Base-by-base conservation (phyloP, 2,797 vertebrate genomes). In the Sebastes elongatus region DNA sequence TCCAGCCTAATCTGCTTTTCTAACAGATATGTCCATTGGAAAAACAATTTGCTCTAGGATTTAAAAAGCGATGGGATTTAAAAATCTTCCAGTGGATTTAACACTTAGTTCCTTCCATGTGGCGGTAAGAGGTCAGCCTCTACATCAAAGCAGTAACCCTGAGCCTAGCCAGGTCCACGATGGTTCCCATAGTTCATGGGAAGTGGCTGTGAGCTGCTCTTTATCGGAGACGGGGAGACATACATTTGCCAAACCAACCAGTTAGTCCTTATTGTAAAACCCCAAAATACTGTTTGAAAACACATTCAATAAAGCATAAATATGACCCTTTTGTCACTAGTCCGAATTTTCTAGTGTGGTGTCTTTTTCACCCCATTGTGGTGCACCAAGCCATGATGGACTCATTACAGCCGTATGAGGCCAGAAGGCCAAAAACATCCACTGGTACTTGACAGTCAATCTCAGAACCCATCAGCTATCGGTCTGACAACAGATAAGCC, bases 21-120 rank as follows among this genome's bases (percentile, higher is more conserved):
- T 30, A 82, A 82, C 59, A 69, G 22, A 83, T 55, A 64, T 69
- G 10, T 70, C 38, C 27, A 20, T 18, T 68, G 42, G 57, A 80
- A 75, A 79, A 78, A 81, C 35, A 28, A 74, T 74, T 72, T 79
- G 20, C 35, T 71, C n/a, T 13, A 7, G n/a, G 78, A 69, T 77
- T 81, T 74, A 38, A 76, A 77, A 20, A 55, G 61, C 7, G 7
- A 38, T 23, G 53, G 32, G 56, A 56, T 76, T 64, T 59, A 20
- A 60, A 73, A 70, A 23, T 60, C 63, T 46, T 38, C 14, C 18
- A 49, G 25, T 10, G 64, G 23, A 70, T 79, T 78, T 71, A 85
- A 55, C 28, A 22, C 14, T 65, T 35, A 63, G 69, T 35, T 57
- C 4, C 20, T 71, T 72, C 67, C 66, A 83, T 53, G 56, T 61